These are phyloP conservation scores for Macrobrachium nipponense DNA, from an alignment of 1,140 invertebrate genomes.

Conservation along the genomic window DNA sequence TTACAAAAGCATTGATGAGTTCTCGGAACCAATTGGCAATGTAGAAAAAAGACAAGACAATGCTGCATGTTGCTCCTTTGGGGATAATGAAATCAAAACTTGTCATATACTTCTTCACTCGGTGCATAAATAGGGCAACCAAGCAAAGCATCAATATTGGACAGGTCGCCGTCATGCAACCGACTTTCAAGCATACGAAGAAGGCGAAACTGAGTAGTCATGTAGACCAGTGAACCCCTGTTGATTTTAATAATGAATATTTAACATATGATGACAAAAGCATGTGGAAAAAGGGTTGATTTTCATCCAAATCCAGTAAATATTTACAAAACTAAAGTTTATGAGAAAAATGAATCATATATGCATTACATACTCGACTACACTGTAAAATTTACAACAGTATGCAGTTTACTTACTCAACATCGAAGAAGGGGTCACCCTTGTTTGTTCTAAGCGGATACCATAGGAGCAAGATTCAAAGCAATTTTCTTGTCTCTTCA, in stretches of 20 bases:
- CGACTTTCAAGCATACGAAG: slow-evolving; percentile 61
- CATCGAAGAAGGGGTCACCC: slow-evolving; percentile 19
- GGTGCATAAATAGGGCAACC: slow-evolving; percentile 79
- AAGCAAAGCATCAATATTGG: slow-evolving; percentile 83
- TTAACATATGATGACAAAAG: neutral
- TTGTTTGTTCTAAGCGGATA: slow-evolving; percentile 29
- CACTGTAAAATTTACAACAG: too few relatives aligned
- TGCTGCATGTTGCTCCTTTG: slow-evolving; percentile 68
- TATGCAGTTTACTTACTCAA: slow-evolving; percentile 23
- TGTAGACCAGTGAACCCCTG: slow-evolving; percentile 41
- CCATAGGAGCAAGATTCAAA: slow-evolving; percentile 46
- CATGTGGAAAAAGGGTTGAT: too few relatives aligned
- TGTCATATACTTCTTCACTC: slow-evolving; percentile 70
- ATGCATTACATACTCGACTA: too few relatives aligned
- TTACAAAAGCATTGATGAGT: slow-evolving; percentile 82
- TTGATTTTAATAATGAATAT: neutral
- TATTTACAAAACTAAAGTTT: too few relatives aligned
- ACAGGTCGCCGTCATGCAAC: slow-evolving; percentile 74
- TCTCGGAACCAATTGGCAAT: slow-evolving; percentile 90
- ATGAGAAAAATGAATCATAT: too few relatives aligned
- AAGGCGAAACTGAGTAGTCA: slow-evolving; percentile 65
- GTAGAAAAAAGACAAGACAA: slow-evolving; percentile 79
- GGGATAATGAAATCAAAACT: slow-evolving; percentile 67
- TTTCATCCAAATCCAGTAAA: too few relatives aligned
- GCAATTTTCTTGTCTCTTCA: slow-evolving; percentile 13